phyloP scores from a whole-genome alignment of 2,888 invertebrate species.

The Polyploca ridens region DNA sequence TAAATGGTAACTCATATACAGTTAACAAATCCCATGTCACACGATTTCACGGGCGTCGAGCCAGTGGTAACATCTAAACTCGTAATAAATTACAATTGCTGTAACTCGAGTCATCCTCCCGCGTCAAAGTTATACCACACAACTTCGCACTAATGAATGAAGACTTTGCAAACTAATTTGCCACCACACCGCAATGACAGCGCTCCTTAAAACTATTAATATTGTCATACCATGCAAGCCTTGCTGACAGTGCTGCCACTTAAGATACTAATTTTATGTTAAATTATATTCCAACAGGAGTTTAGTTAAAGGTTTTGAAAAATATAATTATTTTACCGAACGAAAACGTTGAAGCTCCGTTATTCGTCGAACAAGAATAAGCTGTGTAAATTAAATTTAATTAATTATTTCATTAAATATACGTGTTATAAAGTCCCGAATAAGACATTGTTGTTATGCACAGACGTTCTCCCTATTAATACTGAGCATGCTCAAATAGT shows the following conservation, averaged over 20 bases:
- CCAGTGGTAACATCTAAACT: constrained; percentile 23
- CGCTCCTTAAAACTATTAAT: constrained; percentile 53
- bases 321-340: not conserved
- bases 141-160: constrained; percentile 67
- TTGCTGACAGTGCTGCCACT: constrained; percentile 18
- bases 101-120: constrained; percentile 32
- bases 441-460: not conserved
- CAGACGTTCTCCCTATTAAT: not conserved
- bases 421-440: not conserved
- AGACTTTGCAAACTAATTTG: constrained; percentile 69
- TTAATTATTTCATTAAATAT: no score
- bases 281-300: not conserved
- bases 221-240: constrained; percentile 32
- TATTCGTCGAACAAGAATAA: not conserved
- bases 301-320: not conserved
- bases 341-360: not conserved
- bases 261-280: constrained; percentile 7
- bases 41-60: constrained; percentile 29
- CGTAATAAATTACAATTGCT: constrained; percentile 47
- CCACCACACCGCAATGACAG: constrained; percentile 54
- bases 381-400: no score
- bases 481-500: constrained; percentile 4
- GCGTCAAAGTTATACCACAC: constrained; percentile 58
- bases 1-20: constrained; percentile 18
- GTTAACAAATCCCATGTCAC: constrained; percentile 30